Percentiles rank a stretch among this genome's conserved stretches.
Evolutionary conservation across 2,888 invertebrate genomes (phyloP).

Genomic region (Congeria kusceri): DNA sequence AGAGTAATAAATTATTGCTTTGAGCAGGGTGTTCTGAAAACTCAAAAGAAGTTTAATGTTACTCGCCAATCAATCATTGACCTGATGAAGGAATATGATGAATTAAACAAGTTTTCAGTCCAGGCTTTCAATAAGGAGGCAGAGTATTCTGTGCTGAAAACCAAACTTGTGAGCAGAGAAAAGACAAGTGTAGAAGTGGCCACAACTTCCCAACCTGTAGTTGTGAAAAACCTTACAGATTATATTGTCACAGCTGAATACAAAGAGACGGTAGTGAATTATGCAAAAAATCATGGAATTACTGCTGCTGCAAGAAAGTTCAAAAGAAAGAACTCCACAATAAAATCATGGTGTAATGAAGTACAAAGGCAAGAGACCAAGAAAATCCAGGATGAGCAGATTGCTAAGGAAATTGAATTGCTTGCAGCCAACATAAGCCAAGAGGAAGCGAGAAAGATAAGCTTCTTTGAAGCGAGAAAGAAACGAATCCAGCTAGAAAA

Average conservation of each 20-base stretch:
- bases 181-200: conserved; percentile 60
- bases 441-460: conserved; percentile 33
- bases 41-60: conserved; percentile 52
- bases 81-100: conserved; percentile 60
- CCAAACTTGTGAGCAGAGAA: conserved; percentile 52
- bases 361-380: conserved; percentile 32
- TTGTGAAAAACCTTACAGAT: conserved; percentile 50
- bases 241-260: conserved; percentile 60
- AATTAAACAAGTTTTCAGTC: conserved; percentile 39
- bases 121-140: conserved; percentile 31
- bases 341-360: conserved; percentile 50
- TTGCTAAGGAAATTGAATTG: conserved; percentile 38
- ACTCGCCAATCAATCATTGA: conserved; percentile 58
- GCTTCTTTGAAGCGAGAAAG: conserved; percentile 26
- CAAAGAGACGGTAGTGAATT: conserved; percentile 54
- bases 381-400: conserved; percentile 27
- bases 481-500: conserved; percentile 28
- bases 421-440: conserved; percentile 28
- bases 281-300: conserved; percentile 58
- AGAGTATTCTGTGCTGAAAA: conserved; percentile 24
- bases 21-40: conserved; percentile 56
- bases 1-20: conserved; percentile 51
- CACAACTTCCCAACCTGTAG: conserved; percentile 17
- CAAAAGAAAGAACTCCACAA: conserved; percentile 50
- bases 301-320: conserved; percentile 57